Conservation (phyloP, 1,140 invertebrate species). For the Aphis gossypii region DNA sequence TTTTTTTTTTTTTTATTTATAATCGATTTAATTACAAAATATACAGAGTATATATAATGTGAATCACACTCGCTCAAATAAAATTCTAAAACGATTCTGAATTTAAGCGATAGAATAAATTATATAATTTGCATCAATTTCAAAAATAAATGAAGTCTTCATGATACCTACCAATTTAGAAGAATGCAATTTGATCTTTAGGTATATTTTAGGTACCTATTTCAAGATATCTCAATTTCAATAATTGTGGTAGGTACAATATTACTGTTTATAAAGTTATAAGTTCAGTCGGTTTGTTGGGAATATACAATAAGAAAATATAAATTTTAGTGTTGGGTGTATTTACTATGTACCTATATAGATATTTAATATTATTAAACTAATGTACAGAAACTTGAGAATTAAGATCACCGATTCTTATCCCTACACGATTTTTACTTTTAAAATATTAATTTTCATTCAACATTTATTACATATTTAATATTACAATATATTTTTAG, state of each 20-base stretch:
- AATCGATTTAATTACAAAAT: too few relatives aligned
- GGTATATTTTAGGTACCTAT: too few relatives aligned
- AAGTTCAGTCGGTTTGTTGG: background rate
- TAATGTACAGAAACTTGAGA: background rate
- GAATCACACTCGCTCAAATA: too few relatives aligned
- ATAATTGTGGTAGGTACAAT: too few relatives aligned
- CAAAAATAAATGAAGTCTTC: background rate
- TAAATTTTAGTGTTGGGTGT: background rate
- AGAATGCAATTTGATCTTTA: background rate
- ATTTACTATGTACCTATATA: background rate
- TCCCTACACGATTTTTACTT: background rate
- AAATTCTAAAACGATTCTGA: too few relatives aligned
- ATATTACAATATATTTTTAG: background rate
- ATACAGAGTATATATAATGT: too few relatives aligned
- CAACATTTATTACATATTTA: background rate
- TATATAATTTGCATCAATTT: background rate
- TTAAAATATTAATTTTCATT: background rate
- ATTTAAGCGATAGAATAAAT: too few relatives aligned
- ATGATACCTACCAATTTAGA: background rate
- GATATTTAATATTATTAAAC: too few relatives aligned
- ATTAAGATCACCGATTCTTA: background rate
- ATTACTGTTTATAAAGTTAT: background rate
- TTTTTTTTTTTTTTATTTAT: too few relatives aligned
- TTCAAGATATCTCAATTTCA: too few relatives aligned
- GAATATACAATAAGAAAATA: background rate